Percentiles rank a stretch among this genome's conserved stretches.
These are phyloP conservation scores for Eurypyga helias DNA, from an alignment of 2,113 vertebrate genomes.

Conservation along the genomic window DNA sequence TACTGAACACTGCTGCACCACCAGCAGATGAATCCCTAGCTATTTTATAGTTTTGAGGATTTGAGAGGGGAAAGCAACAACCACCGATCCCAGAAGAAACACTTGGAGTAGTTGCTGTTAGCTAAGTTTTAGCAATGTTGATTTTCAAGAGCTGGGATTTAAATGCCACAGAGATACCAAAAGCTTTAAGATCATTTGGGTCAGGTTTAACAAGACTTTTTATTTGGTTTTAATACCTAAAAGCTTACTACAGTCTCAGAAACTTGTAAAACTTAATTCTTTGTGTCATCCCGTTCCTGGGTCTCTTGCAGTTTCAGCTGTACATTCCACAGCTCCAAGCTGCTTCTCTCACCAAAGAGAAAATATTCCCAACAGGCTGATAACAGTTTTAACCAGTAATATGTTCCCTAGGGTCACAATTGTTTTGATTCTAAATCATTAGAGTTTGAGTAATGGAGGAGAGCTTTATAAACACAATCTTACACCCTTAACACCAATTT, in stretches of 20 bases:
- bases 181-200: not conserved
- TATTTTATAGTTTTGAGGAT: not conserved
- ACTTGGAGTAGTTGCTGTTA: accelerated
- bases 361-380: not conserved
- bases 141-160: not conserved
- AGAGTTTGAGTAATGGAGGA: too few relatives aligned
- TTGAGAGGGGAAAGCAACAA: not conserved
- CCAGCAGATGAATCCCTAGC: not conserved
- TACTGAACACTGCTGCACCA: too few relatives aligned
- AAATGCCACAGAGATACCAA: not conserved
- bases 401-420: not conserved
- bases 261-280: not conserved
- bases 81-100: not conserved
- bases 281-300: not conserved
- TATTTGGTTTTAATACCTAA: not conserved
- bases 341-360: not conserved
- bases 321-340: not conserved
- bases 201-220: not conserved
- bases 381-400: not conserved
- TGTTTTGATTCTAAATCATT: not conserved
- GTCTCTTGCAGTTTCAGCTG: not conserved
- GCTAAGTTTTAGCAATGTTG: accelerated
- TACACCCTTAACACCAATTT: conserved; percentile 6
- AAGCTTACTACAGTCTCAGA: not conserved
- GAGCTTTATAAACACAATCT: too few relatives aligned